Conservation (phyloP, 2,113 vertebrate species). For the Crotalus helleri region DNA sequence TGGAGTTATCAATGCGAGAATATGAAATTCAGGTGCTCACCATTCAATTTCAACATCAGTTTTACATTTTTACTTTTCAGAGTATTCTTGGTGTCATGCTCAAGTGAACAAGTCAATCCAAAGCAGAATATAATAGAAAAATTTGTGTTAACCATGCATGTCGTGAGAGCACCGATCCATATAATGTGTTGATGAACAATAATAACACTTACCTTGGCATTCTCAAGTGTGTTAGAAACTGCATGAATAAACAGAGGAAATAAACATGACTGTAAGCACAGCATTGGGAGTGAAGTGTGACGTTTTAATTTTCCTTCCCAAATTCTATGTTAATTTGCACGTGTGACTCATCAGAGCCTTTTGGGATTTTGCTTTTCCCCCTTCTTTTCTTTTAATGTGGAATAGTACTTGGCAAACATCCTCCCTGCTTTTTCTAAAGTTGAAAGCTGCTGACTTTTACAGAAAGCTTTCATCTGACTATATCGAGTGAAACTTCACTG, state of each 20-base stretch:
- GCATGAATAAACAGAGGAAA: constrained; percentile 54
- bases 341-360: constrained; percentile 28
- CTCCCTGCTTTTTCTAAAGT: background rate
- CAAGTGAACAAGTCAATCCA: constrained; percentile 49
- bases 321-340: constrained; percentile 46
- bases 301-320: constrained; percentile 57
- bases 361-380: background rate
- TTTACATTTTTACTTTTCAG: constrained; percentile 18
- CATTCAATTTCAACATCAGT: background rate
- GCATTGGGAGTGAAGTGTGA: constrained; percentile 48
- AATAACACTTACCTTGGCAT: constrained; percentile 63
- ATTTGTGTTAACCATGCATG: constrained; percentile 42
- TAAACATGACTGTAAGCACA: constrained; percentile 56
- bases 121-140: constrained; percentile 48
- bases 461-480: background rate
- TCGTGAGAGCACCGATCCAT: constrained; percentile 53
- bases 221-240: constrained; percentile 36
- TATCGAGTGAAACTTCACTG: background rate
- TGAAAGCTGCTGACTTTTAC: constrained; percentile 11
- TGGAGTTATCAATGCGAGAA: background rate
- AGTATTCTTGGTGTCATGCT: constrained; percentile 36
- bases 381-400: background rate
- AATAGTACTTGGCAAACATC: background rate
- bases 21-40: constrained; percentile 2
- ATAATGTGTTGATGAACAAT: constrained; percentile 60